A percentile compares a stretch with the other conserved stretches of the same genome.
Conservation (phyloP, 2,888 invertebrate species). For the Calliscelio sp. region DNA sequence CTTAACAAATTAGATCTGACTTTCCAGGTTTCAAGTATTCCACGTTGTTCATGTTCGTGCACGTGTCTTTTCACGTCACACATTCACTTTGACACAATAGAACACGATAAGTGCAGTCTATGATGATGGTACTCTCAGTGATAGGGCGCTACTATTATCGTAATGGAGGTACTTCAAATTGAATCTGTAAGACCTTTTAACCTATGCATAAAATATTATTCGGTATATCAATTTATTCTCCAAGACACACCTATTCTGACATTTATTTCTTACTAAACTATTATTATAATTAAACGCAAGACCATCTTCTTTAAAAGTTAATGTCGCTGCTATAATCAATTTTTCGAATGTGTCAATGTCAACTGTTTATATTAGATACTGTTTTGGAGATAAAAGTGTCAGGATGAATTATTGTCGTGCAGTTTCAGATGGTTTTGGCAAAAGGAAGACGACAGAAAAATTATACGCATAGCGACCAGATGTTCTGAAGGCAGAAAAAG, state of each 20-base stretch:
- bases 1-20: conserved; percentile 67
- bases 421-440: conserved; percentile 19
- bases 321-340: conserved; percentile 1
- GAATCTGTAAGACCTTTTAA: conserved; percentile 73
- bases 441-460: background rate
- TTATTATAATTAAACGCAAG: too few relatives aligned
- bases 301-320: too few relatives aligned
- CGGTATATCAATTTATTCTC: conserved; percentile 41
- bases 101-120: conserved; percentile 67
- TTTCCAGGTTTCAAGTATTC: conserved; percentile 59
- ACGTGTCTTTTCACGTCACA: conserved; percentile 65
- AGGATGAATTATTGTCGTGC: conserved; percentile 39
- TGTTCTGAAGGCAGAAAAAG: conserved; percentile 55
- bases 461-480: conserved; percentile 18
- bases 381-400: conserved; percentile 44
- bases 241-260: conserved; percentile 44
- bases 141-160: conserved; percentile 68
- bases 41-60: conserved; percentile 45
- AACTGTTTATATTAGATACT: conserved; percentile 20
- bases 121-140: conserved; percentile 51
- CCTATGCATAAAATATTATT: conserved; percentile 60
- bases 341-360: conserved; percentile 16
- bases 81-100: conserved; percentile 70
- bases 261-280: conserved; percentile 50
- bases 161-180: conserved; percentile 71